Evolutionary conservation across 2,797 vertebrate genomes (phyloP), one percentile per base, ranked within the genome.

Genomic region (Pipistrellus pipistrellus): DNA sequence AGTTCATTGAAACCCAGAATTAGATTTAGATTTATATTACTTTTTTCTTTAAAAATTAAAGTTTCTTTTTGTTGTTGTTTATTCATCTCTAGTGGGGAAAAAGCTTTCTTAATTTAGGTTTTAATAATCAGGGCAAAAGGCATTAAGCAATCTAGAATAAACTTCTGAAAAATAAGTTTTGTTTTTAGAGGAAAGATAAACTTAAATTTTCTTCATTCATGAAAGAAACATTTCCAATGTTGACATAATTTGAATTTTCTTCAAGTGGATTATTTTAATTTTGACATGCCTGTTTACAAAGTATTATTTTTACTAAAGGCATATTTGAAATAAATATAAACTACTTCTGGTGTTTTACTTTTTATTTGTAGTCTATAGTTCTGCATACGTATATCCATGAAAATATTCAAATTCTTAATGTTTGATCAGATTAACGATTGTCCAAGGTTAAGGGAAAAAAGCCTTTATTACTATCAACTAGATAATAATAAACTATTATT

Each of bases 241-340:
- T 77, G 84, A 84, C 85, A 82, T 76, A 77, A 55, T 86, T 53
- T 51, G 32, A 85, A 87, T 53, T 92, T 77, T 82, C 72, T 80
- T 76, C n/a, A 83, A 84, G 83, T 80, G 68, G 68, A 2, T 72
- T 38, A 68, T 35, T 81, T 78, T 84, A 75, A 87, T 86, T 93
- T 83, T 84, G 72, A 94, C 59, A 73, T 96, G 32, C 68, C 87
- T 95, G 3, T 78, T 85, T 80, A 68, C 32, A 66, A 95, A 92
- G 21, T 46, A 59, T 69, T 38, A 62, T 3, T 94, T 95, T 95
- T 73, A 93, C n/a, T 53, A 76, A 85, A 41, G 53, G n/a, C 23
- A 35, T 2, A 87, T 85, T 64, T 94, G 6, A 48, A 93, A 86
- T 51, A 90, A 94, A 95, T 15, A 82, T 57, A 90, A 94, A 75